Conservation (phyloP, 2,888 invertebrate species). For the Phragmatobia fuliginosa region DNA sequence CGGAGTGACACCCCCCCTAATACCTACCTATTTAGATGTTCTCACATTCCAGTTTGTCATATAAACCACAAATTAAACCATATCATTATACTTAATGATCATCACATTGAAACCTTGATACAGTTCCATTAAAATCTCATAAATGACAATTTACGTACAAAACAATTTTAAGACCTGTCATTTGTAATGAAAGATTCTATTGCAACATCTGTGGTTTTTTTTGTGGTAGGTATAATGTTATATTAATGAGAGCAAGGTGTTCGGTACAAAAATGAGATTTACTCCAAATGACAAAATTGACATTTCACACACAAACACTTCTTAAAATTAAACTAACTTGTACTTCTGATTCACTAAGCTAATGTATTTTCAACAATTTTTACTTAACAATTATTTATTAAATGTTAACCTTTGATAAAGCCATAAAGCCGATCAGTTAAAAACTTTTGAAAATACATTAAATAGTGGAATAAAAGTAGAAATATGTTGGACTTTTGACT, state of each 20-base stretch:
- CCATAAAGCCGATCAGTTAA: too few relatives aligned
- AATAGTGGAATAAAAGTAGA: too few relatives aligned
- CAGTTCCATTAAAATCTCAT: slow-evolving; percentile 32
- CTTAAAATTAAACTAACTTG: too few relatives aligned
- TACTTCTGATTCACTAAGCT: too few relatives aligned
- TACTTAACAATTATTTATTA: too few relatives aligned
- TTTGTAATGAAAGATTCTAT: neutral
- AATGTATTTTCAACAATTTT: too few relatives aligned
- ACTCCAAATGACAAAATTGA: neutral
- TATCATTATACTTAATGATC: slow-evolving; percentile 19
- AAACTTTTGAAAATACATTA: too few relatives aligned
- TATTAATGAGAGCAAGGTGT: neutral
- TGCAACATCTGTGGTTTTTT: neutral
- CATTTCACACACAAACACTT: too few relatives aligned
- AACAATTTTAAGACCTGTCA: neutral
- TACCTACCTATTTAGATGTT: neutral
- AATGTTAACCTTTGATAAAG: too few relatives aligned
- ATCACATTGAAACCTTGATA: slow-evolving; percentile 27
- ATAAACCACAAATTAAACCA: slow-evolving; percentile 28
- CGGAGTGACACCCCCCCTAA: too few relatives aligned
- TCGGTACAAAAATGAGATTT: neutral
- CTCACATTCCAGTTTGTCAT: neutral
- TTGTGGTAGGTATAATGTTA: neutral
- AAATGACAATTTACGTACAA: slow-evolving; percentile 16
- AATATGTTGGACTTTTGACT: too few relatives aligned